Evolutionary conservation across 2,113 vertebrate genomes (phyloP).

Genomic region (Oriolus oriolus): DNA sequence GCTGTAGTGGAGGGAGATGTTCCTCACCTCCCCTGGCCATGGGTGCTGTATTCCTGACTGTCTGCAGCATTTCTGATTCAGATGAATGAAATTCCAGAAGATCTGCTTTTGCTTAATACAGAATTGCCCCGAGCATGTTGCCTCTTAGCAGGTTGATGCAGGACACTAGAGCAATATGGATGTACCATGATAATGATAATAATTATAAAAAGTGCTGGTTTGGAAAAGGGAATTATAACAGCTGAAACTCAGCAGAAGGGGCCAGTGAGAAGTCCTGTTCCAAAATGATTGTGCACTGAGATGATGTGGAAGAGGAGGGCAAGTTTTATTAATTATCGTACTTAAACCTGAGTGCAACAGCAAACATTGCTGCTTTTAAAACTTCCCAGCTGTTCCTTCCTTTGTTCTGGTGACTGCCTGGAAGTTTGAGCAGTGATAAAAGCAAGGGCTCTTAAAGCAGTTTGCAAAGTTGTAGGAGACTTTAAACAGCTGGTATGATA

Average conservation of each 20-base stretch:
- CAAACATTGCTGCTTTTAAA: constrained; percentile 28
- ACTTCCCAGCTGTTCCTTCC: constrained; percentile 40
- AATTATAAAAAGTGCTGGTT: neutral
- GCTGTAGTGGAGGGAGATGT: neutral
- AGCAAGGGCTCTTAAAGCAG: constrained; percentile 44
- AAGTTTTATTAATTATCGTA: constrained; percentile 9
- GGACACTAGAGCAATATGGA: neutral
- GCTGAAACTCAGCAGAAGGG: neutral
- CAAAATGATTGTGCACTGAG: neutral
- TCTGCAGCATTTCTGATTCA: neutral
- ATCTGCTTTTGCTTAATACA: neutral
- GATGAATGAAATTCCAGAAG: neutral
- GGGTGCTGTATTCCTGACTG: neutral
- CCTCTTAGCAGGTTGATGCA: neutral
- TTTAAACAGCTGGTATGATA: constrained; percentile 68
- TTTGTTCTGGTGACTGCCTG: constrained; percentile 47
- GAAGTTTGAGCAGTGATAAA: constrained; percentile 56
- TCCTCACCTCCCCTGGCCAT: neutral
- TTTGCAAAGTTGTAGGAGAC: constrained; percentile 57
- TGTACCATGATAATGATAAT: neutral
- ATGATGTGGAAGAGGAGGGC: neutral
- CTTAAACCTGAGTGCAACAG: constrained; percentile 13
- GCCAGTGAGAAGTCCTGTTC: neutral
- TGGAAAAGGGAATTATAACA: neutral
- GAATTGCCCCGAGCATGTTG: neutral